phyloP scores from a whole-genome alignment of 2,888 invertebrate species.

The Epistrophe eligans region DNA sequence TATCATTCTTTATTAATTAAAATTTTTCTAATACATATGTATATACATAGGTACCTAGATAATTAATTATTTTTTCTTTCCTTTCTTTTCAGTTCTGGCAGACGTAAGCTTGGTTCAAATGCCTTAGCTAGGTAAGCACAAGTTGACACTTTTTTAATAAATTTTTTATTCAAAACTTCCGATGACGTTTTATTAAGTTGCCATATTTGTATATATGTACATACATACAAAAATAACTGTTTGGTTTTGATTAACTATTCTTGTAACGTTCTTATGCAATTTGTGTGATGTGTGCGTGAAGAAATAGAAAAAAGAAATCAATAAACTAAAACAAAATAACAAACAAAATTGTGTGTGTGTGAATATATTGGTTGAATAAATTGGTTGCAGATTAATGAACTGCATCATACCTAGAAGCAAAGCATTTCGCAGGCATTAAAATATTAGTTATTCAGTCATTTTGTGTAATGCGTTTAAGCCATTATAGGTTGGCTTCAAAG shows the following conservation, averaged over 20 bases:
- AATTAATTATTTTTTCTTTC: slow-evolving; percentile 21
- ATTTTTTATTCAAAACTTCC: slow-evolving; percentile 41
- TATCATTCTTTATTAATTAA: too few relatives aligned
- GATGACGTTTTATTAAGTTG: slow-evolving; percentile 29
- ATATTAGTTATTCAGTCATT: slow-evolving; percentile 13
- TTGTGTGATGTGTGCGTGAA: slow-evolving; percentile 17
- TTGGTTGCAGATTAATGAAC: slow-evolving; percentile 71
- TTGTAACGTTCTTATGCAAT: slow-evolving; percentile 49
- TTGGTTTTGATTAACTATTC: slow-evolving; percentile 62
- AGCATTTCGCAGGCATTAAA: slow-evolving; percentile 41
- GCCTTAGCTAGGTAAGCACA: slow-evolving; percentile 91
- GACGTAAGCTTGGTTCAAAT: slow-evolving; percentile 93
- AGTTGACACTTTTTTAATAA: slow-evolving; percentile 47
- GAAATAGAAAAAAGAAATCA: slow-evolving; percentile 42
- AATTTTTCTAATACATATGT: too few relatives aligned
- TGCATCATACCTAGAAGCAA: slow-evolving; percentile 30
- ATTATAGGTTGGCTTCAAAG: not conserved
- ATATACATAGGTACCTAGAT: too few relatives aligned
- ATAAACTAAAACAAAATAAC: slow-evolving; percentile 8
- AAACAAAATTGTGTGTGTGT: slow-evolving; percentile 23
- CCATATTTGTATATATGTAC: slow-evolving; percentile 48
- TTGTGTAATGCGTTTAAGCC: slow-evolving; percentile 47
- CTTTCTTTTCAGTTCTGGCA: slow-evolving; percentile 88
- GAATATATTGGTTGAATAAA: slow-evolving; percentile 63
- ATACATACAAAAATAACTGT: slow-evolving; percentile 52